These are phyloP conservation scores for Hypotaenidia okinawae DNA, from an alignment of 2,797 vertebrate species.

Conservation along the genomic window DNA sequence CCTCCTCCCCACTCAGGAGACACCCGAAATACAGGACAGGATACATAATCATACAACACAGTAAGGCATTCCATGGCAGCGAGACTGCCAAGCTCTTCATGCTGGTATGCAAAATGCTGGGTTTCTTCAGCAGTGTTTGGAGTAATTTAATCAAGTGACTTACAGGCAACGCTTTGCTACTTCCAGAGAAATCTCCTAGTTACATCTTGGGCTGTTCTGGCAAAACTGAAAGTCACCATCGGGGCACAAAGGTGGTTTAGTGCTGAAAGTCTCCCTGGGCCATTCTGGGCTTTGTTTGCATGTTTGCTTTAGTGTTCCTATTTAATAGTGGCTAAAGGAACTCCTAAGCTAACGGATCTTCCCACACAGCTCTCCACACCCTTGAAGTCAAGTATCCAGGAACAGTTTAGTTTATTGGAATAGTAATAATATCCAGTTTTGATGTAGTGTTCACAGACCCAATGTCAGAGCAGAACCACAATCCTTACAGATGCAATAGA, in stretches of 20 bases:
- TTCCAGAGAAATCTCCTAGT: background rate
- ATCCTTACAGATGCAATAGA: background rate
- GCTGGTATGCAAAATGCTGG: background rate
- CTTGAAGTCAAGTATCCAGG: background rate
- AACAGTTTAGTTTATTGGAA: background rate
- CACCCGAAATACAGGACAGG: background rate
- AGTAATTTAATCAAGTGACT: background rate
- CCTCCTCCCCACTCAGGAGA: background rate
- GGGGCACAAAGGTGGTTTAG: background rate
- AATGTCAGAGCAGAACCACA: background rate
- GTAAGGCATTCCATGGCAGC: accelerated
- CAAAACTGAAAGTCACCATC: background rate
- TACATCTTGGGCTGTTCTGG: background rate
- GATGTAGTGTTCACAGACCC: background rate
- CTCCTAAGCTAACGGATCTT: background rate
- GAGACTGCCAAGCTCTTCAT: accelerated
- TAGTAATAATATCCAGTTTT: background rate
- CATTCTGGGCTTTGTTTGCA: background rate
- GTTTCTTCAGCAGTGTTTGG: background rate
- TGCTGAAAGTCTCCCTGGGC: background rate
- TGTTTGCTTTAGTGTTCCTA: background rate
- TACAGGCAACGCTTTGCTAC: background rate
- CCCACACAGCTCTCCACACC: background rate
- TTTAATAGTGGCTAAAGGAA: background rate
- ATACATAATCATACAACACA: background rate